Conservation (phyloP, 1,140 invertebrate species). For the Ostrea edulis region DNA sequence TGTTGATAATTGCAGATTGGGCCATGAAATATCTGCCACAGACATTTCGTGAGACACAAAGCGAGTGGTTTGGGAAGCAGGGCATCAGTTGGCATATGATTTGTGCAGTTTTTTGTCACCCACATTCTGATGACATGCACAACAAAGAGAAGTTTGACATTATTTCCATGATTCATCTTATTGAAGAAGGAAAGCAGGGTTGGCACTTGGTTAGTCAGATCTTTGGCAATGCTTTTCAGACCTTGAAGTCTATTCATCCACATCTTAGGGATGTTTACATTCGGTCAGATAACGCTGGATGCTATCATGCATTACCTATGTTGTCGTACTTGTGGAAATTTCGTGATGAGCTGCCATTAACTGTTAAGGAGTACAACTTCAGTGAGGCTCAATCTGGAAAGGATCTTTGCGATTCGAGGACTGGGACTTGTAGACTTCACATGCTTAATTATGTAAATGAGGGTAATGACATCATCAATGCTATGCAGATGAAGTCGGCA, state of each 20-base stretch:
- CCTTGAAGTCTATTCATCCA: slow-evolving; percentile 24
- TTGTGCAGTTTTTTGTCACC: background rate
- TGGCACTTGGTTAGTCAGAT: slow-evolving; percentile 14
- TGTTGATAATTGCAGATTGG: slow-evolving; percentile 30
- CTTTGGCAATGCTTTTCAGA: slow-evolving; percentile 2
- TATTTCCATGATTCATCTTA: slow-evolving; percentile 19
- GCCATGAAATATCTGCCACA: slow-evolving; percentile 43
- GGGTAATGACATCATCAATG: slow-evolving; percentile 32
- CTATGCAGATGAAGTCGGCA: slow-evolving; percentile 18
- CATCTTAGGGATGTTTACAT: slow-evolving; percentile 20
- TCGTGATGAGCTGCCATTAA: background rate
- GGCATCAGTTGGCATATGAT: slow-evolving; percentile 31
- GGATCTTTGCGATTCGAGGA: slow-evolving; percentile 28
- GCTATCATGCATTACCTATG: slow-evolving; percentile 34
- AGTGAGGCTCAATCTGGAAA: slow-evolving; percentile 45
- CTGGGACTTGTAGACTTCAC: background rate
- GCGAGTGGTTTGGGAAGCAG: slow-evolving; percentile 40
- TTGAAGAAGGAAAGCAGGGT: slow-evolving; percentile 43
- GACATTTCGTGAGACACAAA: slow-evolving; percentile 29
- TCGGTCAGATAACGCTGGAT: slow-evolving; percentile 45
- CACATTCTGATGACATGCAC: background rate
- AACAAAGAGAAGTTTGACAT: background rate
- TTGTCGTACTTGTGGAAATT: background rate
- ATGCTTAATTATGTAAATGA: slow-evolving; percentile 10
- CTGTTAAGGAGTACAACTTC: slow-evolving; percentile 35